Percentiles rank a stretch among this genome's conserved stretches.
Evolutionary conservation across 1,140 invertebrate genomes (phyloP).

Genomic region (Drosophila asahinai): DNA sequence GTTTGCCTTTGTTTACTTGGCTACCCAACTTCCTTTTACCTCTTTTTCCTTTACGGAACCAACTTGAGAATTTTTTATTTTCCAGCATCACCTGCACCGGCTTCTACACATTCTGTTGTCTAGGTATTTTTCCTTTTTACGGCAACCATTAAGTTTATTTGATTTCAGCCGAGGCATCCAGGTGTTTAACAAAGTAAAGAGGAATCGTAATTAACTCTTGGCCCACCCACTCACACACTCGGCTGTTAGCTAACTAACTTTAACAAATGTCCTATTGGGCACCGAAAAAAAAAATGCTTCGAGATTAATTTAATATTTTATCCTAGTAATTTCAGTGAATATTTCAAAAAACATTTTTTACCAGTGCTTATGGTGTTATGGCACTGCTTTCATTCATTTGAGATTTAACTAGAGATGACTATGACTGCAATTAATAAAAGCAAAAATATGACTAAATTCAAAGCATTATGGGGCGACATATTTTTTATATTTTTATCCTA

Average conservation of each 20-base stretch:
- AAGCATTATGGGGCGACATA: no score
- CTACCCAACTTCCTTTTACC: constrained; percentile 29
- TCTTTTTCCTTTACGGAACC: not conserved
- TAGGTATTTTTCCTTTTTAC: constrained; percentile 12
- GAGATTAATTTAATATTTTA: not conserved
- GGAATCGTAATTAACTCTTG: constrained; percentile 72
- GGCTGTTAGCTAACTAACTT: constrained; percentile 26
- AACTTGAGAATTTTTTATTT: constrained; percentile 12
- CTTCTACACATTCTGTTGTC: constrained; percentile 9
- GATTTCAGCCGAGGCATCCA: constrained; percentile 26
- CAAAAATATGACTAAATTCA: no score
- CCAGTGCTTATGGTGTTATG: no score
- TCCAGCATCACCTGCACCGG: constrained; percentile 13
- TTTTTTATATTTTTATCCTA: no score
- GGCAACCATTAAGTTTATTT: constrained; percentile 39
- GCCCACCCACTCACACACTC: not conserved
- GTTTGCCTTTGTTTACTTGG: constrained; percentile 76
- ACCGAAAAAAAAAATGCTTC: not conserved
- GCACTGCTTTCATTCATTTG: no score
- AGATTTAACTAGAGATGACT: not conserved
- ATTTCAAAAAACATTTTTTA: no score
- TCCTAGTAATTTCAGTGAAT: no score
- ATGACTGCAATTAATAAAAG: no score
- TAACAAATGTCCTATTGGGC: constrained; percentile 36
- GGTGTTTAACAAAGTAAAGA: constrained; percentile 58